phyloP scores from a whole-genome alignment of 2,113 vertebrate genomes.

The Columba livia region DNA sequence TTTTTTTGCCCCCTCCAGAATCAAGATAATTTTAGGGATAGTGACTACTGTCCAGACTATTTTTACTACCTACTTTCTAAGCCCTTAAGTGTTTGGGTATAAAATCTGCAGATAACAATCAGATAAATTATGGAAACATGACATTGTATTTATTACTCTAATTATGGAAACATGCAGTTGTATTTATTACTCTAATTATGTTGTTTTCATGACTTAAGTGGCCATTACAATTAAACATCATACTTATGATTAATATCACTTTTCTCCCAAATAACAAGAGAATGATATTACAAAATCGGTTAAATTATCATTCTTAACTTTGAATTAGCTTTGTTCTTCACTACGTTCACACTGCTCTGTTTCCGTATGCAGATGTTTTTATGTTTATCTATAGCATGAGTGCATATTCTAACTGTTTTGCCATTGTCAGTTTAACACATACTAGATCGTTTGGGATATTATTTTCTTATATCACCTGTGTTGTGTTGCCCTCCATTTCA shows the following conservation, averaged over 20 bases:
- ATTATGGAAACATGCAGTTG: slow-evolving; percentile 25
- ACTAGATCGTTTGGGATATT: neutral
- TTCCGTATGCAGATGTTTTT: neutral
- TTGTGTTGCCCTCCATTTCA: neutral
- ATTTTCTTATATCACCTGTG: neutral
- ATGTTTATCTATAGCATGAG: neutral
- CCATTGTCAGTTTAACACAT: neutral
- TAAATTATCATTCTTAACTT: neutral
- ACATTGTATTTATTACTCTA: neutral
- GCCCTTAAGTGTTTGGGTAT: neutral
- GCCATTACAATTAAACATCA: neutral
- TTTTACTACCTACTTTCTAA: neutral
- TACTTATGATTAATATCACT: neutral
- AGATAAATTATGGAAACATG: neutral
- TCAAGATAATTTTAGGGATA: neutral
- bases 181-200: slow-evolving; percentile 46
- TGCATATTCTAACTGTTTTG: neutral
- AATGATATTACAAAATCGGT: neutral
- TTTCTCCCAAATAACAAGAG: neutral
- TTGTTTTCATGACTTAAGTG: slow-evolving; percentile 13
- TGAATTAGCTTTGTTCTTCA: neutral
- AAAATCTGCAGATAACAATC: neutral
- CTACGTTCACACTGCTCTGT: neutral
- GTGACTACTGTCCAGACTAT: neutral
- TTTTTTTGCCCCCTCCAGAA: neutral